Evolutionary conservation across 2,797 vertebrate genomes (phyloP), one percentile per base, ranked within the genome.

Genomic region (Acomys russatus): DNA sequence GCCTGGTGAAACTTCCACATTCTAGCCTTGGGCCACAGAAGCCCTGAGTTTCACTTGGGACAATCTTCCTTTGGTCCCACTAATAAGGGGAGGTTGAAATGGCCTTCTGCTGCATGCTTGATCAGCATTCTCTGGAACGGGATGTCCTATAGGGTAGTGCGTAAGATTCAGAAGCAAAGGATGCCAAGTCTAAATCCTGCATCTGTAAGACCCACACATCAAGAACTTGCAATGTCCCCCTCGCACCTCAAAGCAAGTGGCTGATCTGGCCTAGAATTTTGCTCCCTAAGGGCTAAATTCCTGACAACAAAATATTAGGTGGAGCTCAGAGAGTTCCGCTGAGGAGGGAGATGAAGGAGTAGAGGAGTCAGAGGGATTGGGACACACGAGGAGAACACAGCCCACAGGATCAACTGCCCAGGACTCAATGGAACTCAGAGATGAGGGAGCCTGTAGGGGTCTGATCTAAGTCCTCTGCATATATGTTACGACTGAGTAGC

Each of bases 271-370:
- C 18, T 77, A 64, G 5, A 68, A 63, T 88, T 73, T 23, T 88
- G 54, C 17, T 33, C 28, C 12, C 15, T 77, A 64, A 77, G 35
- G 4, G 38, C 17, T 64, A 18, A 51, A 51, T 68, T 59, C 51
- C 80, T 56, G 90, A 90, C 54, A 90, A 91, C 22, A 77, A 61
- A 91, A 95, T 33, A 38, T 92, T 73, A 78, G 23, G 12, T 12
- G 14, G 28, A 28, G 74, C 74, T 49, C 23, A 49, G 44, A 38
- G 12, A 49, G 12, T 49, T 38, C 12, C 28, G 23, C 7, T 12
- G 44, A 28, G 44, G 74, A 49, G 44, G 74, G 44, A 49, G 73
- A 25, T 6, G 20, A 38, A 49, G 38, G 73, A 28, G 28, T 38
- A 49, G 73, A 49, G 38, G 23, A 49, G 28, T 23, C 11, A 49